A percentile compares a stretch with the other conserved stretches of the same genome.
Conservation (phyloP, 1,140 invertebrate genomes). For the Zelostemma sp. region DNA sequence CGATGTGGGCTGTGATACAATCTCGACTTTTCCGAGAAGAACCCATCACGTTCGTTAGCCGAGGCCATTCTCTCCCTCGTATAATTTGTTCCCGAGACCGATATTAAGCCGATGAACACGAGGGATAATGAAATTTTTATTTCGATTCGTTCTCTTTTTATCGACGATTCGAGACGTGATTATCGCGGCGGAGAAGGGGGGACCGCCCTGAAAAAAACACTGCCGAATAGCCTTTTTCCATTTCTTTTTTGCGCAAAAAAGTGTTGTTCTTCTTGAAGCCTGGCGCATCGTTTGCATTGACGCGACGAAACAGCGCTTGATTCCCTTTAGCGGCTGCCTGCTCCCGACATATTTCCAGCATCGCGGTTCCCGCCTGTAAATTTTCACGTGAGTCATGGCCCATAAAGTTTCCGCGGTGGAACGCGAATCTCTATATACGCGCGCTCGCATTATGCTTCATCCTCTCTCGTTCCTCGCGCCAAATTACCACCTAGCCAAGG, state of each 20-base stretch:
- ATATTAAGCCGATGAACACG: slow-evolving; percentile 11
- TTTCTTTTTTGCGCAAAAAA: slow-evolving; percentile 4
- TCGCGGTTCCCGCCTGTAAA: slow-evolving; percentile 32
- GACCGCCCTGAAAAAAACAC: no score
- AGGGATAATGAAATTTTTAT: neutral
- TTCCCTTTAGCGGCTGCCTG: slow-evolving; percentile 14
- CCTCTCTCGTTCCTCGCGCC: slow-evolving; percentile 20
- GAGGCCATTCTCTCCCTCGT: slow-evolving; percentile 18
- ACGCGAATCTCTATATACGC: slow-evolving; percentile 30
- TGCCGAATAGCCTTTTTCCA: no score
- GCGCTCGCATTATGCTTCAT: slow-evolving; percentile 27
- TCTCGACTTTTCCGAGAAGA: slow-evolving; percentile 33
- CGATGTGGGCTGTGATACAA: slow-evolving; percentile 24
- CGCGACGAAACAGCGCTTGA: slow-evolving; percentile 21
- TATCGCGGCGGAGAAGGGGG: no score
- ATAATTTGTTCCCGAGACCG: slow-evolving; percentile 25
- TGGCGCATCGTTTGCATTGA: slow-evolving; percentile 10
- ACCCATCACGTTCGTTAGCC: slow-evolving; percentile 32
- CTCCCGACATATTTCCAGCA: slow-evolving; percentile 28
- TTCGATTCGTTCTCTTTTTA: neutral
- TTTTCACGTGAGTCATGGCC: slow-evolving; percentile 45
- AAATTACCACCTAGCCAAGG: slow-evolving; percentile 34
- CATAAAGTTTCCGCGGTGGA: slow-evolving; percentile 37
- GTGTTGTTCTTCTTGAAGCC: neutral
- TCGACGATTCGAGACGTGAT: no score